These are phyloP conservation scores for Elegia similella DNA, from an alignment of 2,888 invertebrate genomes.

Conservation along the genomic window DNA sequence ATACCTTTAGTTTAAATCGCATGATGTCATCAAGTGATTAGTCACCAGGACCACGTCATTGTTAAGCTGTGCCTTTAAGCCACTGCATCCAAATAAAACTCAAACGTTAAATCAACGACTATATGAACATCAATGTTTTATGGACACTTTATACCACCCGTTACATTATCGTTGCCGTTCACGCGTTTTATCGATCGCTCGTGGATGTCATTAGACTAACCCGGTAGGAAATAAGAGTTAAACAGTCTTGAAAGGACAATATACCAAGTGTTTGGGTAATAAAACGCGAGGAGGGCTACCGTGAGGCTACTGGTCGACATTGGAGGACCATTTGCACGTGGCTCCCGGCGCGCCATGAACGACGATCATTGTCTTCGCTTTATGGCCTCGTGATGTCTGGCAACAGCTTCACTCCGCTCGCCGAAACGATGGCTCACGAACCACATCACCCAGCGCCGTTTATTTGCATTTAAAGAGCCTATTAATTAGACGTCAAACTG, in stretches of 20 bases:
- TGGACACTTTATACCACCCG: neutral
- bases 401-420: constrained; percentile 44
- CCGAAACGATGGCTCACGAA: constrained; percentile 50
- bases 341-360: constrained; percentile 48
- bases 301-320: constrained; percentile 41
- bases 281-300: constrained; percentile 41
- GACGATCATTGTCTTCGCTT: constrained; percentile 63
- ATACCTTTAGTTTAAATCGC: too few species aligned
- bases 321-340: constrained; percentile 51
- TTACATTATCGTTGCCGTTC: neutral
- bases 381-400: constrained; percentile 59
- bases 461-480: constrained; percentile 55
- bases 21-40: too few species aligned
- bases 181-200: neutral
- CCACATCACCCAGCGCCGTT: constrained; percentile 36
- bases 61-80: too few species aligned
- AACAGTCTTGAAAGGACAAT: constrained; percentile 5
- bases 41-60: too few species aligned
- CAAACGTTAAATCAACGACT: neutral
- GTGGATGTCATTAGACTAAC: neutral
- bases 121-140: neutral
- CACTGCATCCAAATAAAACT: too few species aligned
- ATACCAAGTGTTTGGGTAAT: constrained; percentile 28
- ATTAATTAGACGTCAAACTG: constrained; percentile 44
- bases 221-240: neutral